phyloP scores from a whole-genome alignment of 2,888 invertebrate species.

The Aquatica leii region DNA sequence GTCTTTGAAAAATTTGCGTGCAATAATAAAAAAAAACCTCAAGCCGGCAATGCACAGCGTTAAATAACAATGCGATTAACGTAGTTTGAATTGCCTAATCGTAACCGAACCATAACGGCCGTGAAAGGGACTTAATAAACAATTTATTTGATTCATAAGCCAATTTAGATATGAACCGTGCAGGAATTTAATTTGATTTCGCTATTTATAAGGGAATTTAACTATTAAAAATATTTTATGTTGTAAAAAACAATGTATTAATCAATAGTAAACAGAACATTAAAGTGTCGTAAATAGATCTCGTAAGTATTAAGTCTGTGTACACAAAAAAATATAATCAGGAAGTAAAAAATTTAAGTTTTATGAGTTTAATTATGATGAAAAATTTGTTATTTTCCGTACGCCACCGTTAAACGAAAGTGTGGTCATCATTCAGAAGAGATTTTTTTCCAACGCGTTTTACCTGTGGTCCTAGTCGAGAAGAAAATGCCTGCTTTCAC shows the following conservation, averaged over 20 bases:
- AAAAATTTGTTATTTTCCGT: no score
- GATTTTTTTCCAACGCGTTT: no score
- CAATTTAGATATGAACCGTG: conserved; percentile 18
- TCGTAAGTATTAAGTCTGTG: no score
- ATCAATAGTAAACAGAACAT: not conserved
- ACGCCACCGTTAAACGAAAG: no score
- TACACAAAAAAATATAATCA: no score
- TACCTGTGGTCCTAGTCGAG: no score
- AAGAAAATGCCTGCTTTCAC: no score
- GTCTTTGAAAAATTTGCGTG: not conserved
- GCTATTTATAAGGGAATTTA: conserved; percentile 8
- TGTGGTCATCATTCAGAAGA: no score
- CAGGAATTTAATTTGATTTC: conserved; percentile 14
- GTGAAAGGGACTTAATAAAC: conserved; percentile 21
- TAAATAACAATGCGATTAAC: conserved; percentile 10
- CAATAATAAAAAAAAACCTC: conserved; percentile 1
- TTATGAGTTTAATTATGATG: no score
- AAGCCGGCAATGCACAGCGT: not conserved
- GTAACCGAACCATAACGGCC: conserved; percentile 10
- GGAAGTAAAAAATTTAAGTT: no score
- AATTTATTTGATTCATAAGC: conserved; percentile 26
- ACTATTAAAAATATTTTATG: not conserved
- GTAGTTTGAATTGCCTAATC: conserved; percentile 1
- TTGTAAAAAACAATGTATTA: not conserved
- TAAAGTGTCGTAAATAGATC: no score